Base-by-base conservation (phyloP, 2,888 invertebrate genomes). In the Eutolmus rufibarbis region DNA sequence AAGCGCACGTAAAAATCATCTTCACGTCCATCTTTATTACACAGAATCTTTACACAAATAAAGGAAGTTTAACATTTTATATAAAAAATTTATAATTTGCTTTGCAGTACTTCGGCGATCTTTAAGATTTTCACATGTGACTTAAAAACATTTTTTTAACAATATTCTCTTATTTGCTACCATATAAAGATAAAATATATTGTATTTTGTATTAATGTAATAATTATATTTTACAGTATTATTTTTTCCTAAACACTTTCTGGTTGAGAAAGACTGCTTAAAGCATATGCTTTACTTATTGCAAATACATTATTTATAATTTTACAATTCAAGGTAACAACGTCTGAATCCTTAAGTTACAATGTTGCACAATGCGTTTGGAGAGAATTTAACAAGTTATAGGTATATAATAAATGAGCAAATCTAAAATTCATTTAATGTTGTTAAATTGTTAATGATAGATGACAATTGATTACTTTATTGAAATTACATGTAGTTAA, bases 321-420 rank as follows among this genome's bases (percentile, higher is more conserved):
- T 78, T 78, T 78, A 78, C 78, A 78, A 40, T 78, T 78, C 23
- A 78, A 43, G 78, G 46, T 78, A 78, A 78, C 78, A 78, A 78
- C 43, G 43, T 78, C 43, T 78, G 43, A 78, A 43, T 78, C 19
- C 43, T 40, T 78, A 43, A 34, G 4, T 78, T 78, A 78, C 14
- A 78, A 78, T n/a, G 37, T 37, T 37, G 78, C 78, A 40, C 23
- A 78, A 40, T 78, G 43, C 78, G 14, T 16, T 16, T 14, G 34
- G 40, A 19, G 37, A 77, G 40, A 56, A 56, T 56, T 56, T 77
- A 77, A 77, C 77, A 77, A 23, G 23, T 43, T 40, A 23, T 51
- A 51, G 5, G 51, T 19, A 66, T 56, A 56, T 19, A 56, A 19
- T 37, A 77, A 77, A 77, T 78, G 43, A 78, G 78, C 43, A 78